Percentiles rank a stretch among this genome's conserved stretches.
These are phyloP conservation scores for Nerophis lumbriciformis DNA, from an alignment of 2,113 vertebrate genomes.

Conservation along the genomic window DNA sequence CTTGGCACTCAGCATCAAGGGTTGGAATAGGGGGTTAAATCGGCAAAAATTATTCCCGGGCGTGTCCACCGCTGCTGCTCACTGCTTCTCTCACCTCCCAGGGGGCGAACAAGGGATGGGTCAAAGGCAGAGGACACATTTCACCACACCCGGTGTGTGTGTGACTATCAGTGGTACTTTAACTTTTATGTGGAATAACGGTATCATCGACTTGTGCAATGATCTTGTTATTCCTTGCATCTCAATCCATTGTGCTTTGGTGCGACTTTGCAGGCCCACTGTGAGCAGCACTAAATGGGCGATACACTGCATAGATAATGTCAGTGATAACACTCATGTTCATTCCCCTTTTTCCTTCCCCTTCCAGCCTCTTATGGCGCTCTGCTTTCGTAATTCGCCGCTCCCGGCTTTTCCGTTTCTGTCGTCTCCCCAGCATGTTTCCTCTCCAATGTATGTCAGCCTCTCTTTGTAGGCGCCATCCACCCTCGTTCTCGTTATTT, in stretches of 20 bases:
- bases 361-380: constrained; percentile 1
- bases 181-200: not conserved
- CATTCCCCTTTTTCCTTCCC: not conserved
- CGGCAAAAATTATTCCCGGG: too few species aligned
- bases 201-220: not conserved
- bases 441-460: constrained; percentile 29
- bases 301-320: not conserved
- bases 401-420: not conserved
- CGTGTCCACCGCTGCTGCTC: too few species aligned
- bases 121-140: too few species aligned
- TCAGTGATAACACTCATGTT: not conserved
- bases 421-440: constrained; percentile 29
- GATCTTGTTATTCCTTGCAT: not conserved
- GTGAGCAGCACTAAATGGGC: constrained; percentile 2
- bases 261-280: not conserved
- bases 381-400: constrained; percentile 21
- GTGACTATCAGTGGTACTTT: too few species aligned
- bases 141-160: too few species aligned
- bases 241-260: not conserved
- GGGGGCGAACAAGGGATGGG: too few species aligned
- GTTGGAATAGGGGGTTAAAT: too few species aligned
- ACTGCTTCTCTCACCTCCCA: too few species aligned
- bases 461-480: constrained; percentile 11
- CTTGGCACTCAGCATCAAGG: too few species aligned
- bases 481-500: constrained; percentile 48